phyloP scores from a whole-genome alignment of 2,888 invertebrate genomes.

The Caenorhabditis parvicauda region DNA sequence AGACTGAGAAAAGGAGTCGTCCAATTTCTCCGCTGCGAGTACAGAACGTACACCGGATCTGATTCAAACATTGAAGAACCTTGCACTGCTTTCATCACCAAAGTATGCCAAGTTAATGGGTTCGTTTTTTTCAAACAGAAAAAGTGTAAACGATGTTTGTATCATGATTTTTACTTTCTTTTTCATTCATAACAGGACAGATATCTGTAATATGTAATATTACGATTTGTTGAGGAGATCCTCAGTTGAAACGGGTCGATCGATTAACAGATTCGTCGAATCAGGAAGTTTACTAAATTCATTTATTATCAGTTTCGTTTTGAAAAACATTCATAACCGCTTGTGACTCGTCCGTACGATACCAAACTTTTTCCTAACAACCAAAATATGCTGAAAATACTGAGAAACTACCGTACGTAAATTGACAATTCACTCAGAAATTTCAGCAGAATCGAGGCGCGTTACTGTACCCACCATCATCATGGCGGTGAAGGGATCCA shows the following conservation, averaged over 20 bases:
- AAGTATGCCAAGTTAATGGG: background rate
- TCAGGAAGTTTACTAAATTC: constrained; percentile 3
- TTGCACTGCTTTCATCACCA: background rate
- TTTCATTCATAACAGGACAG: too few species aligned
- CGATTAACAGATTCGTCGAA: too few species aligned
- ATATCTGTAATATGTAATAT: too few species aligned
- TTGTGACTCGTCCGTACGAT: constrained; percentile 8
- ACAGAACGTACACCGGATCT: constrained; percentile 12
- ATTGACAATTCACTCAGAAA: constrained; percentile 9
- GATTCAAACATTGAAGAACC: background rate
- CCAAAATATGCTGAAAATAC: background rate
- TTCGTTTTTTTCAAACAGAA: background rate
- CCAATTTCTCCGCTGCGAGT: background rate
- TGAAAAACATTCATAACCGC: constrained; percentile 5
- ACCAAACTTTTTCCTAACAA: background rate
- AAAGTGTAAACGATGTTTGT: too few species aligned
- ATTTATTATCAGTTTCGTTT: constrained; percentile 16
- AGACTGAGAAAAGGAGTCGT: background rate
- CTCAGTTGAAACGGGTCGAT: too few species aligned
- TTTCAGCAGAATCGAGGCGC: constrained; percentile 8
- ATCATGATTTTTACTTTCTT: too few species aligned
- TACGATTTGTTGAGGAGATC: too few species aligned
- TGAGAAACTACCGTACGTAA: background rate
- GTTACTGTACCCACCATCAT: constrained; percentile 18
- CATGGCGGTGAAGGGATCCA: constrained; percentile 16